A percentile compares a stretch with the other conserved stretches of the same genome.
phyloP scores from a whole-genome alignment of 2,888 invertebrate genomes.

The Hylaea fasciaria region DNA sequence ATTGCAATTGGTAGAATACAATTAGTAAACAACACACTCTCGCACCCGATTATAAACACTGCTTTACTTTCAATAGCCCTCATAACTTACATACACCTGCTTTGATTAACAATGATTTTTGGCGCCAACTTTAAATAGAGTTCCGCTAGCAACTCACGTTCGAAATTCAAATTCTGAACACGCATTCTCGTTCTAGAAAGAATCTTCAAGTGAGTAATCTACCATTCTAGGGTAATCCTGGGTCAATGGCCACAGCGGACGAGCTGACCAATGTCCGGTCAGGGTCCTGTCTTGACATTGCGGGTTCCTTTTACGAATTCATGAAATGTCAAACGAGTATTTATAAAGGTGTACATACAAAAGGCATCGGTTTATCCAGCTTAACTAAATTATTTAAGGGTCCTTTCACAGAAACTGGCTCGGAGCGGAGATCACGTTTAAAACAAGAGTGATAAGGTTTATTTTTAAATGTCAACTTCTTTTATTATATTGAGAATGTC shows the following conservation, averaged over 20 bases:
- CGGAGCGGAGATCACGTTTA: no score
- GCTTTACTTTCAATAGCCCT: constrained; percentile 27
- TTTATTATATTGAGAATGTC: no score
- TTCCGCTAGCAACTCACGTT: constrained; percentile 47
- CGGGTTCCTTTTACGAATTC: constrained; percentile 51
- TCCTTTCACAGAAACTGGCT: no score
- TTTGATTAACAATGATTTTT: constrained; percentile 27
- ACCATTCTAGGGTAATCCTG: constrained; percentile 62
- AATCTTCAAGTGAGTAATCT: constrained; percentile 66
- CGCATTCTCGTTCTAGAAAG: constrained; percentile 52
- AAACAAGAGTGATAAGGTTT: no score
- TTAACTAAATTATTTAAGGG: no score
- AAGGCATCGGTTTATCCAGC: no score
- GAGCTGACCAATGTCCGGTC: constrained; percentile 69
- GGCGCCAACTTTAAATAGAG: constrained; percentile 30
- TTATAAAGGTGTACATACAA: no score
- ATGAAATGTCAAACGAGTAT: neutral
- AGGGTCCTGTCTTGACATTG: constrained; percentile 71
- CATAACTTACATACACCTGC: constrained; percentile 11
- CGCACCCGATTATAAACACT: constrained; percentile 10
- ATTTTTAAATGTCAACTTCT: no score
- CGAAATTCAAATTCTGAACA: constrained; percentile 60
- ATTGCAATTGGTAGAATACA: constrained; percentile 6
- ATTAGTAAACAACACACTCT: constrained; percentile 20
- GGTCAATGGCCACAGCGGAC: constrained; percentile 58